Evolutionary conservation across 2,888 invertebrate genomes (phyloP).

Genomic region (Orchesella flavescens): DNA sequence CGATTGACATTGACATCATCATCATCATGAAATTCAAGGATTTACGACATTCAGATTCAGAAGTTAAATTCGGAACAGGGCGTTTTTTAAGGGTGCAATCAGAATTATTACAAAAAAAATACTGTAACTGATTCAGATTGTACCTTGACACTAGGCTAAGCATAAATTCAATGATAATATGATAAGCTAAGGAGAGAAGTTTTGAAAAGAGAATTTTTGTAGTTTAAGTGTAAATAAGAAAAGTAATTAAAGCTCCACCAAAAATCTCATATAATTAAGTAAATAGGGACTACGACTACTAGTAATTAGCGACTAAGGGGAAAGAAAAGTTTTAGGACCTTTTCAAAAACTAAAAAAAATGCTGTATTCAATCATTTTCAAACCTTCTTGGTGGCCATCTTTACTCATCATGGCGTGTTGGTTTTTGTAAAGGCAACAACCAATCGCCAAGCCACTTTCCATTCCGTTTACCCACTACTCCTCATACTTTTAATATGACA

Average conservation of each 20-base stretch:
- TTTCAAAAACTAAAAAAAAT: constrained; percentile 4
- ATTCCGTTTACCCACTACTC: constrained; percentile 28
- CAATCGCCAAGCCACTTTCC: constrained; percentile 33
- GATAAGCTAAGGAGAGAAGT: background rate
- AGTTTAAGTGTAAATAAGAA: background rate
- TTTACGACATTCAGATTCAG: constrained; percentile 26
- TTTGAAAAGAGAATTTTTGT: background rate
- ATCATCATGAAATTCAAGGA: constrained; percentile 47
- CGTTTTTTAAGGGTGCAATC: constrained; percentile 56
- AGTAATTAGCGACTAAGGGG: background rate
- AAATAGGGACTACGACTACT: background rate
- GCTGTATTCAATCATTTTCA: constrained; percentile 4
- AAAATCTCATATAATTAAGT: constrained; percentile 16
- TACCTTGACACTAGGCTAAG: constrained; percentile 35
- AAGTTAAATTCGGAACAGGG: constrained; percentile 71
- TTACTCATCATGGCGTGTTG: background rate
- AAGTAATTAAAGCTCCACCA: constrained; percentile 34
- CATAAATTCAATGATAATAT: background rate
- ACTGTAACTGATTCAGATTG: constrained; percentile 23
- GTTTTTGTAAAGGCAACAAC: background rate
- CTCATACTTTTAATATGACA: background rate
- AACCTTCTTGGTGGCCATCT: constrained; percentile 1
- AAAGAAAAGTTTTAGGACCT: background rate
- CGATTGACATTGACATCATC: background rate
- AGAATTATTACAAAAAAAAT: constrained; percentile 8